Conservation (phyloP, 2,888 invertebrate species). For the Erebia aethiops region DNA sequence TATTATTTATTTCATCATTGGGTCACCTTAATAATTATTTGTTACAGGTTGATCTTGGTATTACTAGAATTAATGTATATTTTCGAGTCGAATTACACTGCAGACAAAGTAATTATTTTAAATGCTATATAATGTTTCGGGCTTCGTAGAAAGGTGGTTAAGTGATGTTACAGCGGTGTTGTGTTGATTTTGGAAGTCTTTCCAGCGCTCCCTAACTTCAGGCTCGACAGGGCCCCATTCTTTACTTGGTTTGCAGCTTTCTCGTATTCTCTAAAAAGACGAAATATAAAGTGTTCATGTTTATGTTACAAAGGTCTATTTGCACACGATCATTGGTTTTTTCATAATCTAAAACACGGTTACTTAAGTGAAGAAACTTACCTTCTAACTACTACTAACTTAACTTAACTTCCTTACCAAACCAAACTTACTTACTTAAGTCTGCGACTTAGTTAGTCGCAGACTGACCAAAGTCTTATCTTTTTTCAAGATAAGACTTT, state of each 20-base stretch:
- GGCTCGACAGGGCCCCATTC: slow-evolving; percentile 85
- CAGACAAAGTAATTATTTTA: background rate
- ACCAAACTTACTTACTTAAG: too few species aligned
- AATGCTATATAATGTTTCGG: slow-evolving; percentile 6
- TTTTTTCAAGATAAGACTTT: too few species aligned
- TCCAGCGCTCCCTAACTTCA: slow-evolving; percentile 64
- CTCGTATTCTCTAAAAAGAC: slow-evolving; percentile 61
- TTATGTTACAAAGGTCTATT: background rate
- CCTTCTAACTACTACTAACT: too few species aligned
- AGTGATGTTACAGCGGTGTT: slow-evolving; percentile 6
- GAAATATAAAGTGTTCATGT: background rate
- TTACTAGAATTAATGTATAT: background rate
- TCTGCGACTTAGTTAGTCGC: too few species aligned
- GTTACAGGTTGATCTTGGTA: too few species aligned
- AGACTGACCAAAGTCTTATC: too few species aligned
- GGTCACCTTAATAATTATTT: background rate
- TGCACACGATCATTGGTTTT: too few species aligned
- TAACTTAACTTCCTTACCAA: too few species aligned
- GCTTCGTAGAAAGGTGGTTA: slow-evolving; percentile 8
- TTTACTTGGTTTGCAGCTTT: slow-evolving; percentile 57
- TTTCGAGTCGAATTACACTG: background rate
- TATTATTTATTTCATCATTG: background rate
- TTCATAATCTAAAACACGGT: too few species aligned
- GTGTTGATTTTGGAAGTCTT: slow-evolving; percentile 40
- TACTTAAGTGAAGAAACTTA: too few species aligned